Percentiles rank a stretch among this genome's conserved stretches.
These are phyloP conservation scores for Galeruca laticollis DNA, from an alignment of 2,888 invertebrate genomes.

Conservation along the genomic window DNA sequence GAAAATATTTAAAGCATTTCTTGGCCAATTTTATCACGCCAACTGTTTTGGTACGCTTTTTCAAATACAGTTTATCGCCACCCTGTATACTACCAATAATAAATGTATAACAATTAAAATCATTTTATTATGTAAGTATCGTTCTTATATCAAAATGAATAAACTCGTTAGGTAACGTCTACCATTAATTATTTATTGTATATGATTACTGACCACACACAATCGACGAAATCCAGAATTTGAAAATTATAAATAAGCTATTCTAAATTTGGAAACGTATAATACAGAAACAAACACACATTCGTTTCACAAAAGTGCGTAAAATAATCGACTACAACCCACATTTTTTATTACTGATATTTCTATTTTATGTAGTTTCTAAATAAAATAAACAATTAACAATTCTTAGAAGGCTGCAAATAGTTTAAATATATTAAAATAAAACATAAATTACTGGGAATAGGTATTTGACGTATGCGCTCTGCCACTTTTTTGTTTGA, in stretches of 20 bases:
- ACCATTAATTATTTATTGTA: neutral
- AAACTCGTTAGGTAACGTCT: too few species aligned
- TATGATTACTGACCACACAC: neutral
- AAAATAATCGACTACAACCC: neutral
- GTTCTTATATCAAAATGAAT: too few species aligned
- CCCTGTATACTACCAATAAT: too few species aligned
- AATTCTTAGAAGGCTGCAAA: neutral
- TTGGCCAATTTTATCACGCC: too few species aligned
- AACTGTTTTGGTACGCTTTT: too few species aligned
- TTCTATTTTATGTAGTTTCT: too few species aligned
- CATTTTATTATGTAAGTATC: too few species aligned
- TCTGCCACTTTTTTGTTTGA: neutral
- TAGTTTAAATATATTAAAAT: neutral
- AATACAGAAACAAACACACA: neutral
- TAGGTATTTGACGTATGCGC: neutral
- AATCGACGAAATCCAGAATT: neutral
- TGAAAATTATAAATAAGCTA: neutral
- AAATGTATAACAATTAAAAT: too few species aligned
- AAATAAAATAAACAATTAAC: too few species aligned
- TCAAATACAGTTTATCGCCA: too few species aligned
- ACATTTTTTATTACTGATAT: too few species aligned
- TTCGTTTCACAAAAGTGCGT: neutral
- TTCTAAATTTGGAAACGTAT: neutral
- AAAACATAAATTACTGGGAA: neutral
- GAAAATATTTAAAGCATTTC: too few species aligned